Evolutionary conservation across 2,888 invertebrate genomes (phyloP), one percentile per base, ranked within the genome.

Genomic region (Lithophane ornitopus): DNA sequence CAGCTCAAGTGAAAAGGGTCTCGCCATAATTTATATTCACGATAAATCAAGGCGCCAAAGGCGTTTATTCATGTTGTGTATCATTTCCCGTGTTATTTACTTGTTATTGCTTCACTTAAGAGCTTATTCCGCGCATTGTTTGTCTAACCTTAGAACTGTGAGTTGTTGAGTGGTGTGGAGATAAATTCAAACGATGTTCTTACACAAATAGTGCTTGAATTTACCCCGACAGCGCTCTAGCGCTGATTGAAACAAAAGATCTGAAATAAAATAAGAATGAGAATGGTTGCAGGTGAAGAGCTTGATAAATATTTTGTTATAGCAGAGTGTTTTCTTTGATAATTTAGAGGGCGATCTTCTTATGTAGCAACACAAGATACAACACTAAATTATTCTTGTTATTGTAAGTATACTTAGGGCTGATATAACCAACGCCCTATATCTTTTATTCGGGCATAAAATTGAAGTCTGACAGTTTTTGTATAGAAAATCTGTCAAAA

Each of bases 1-100:
- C 28, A 61, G 61, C 28, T 71, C 56, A 46, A 80, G 70, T 75
- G 78, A 81, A 71, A 75, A 79, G 79, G 85, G 79, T 81, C 75
- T 19, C 11, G n/a, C 58, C 46, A 68, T 73, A 62, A 85, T 73
- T 76, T 81, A 84, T 84, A 61, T 54, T 65, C n/a, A 61, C 68
- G 19, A 81, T 86, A 78, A 78, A 85, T 85, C 78, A 62, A 59
- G n/a, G n/a, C n/a, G 58, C 72, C 9, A 7, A 34, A 59, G 41
- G 26, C 75, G 56, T 73, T 75, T 75, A 70, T 68, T 80, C 69
- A 78, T 74, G 65, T 69, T 63, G 41, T 67, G 19, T n/a, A 74
- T 70, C 58, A 76, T 76, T 76, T 74, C 71, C 75, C 16, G 6
- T 41, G 61, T 59, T 72, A 70, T 78, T 71, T 72, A 71, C 76